Base-by-base conservation (phyloP, 1,140 invertebrate genomes). In the Ridgeia piscesae region DNA sequence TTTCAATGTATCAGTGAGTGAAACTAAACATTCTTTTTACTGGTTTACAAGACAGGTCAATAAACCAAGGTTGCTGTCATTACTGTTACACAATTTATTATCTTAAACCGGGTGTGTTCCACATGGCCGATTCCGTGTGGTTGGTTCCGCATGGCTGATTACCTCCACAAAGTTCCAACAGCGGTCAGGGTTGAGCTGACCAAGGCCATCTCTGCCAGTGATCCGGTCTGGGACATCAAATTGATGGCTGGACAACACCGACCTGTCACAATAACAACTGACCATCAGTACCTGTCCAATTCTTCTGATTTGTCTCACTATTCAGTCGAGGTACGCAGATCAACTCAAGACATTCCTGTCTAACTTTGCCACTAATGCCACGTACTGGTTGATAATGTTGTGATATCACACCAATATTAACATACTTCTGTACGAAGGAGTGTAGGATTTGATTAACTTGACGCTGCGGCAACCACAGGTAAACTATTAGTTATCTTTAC, bases 121-220 rank as follows among this genome's bases (percentile, higher is more conserved):
- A 6, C 58, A 31, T 77, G 58, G 58, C 58, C 27, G 27, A 31
- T 77, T 31, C 14, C 58, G 27, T 77, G 58, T 77, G 27, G 27
- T 77, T 1, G 58, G 58, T 77, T 31, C 58, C 0, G 27, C 27
- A 31, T 77, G 4, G 27, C 58, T 21, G 0, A 31, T 90, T 90
- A 97, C 97, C 95, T 97, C 96, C 93, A 98, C 95, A 95, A 98
- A 97, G 95, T 97, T 97, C 97, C 97, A 97, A 93, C 95, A 96
- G 95, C 98, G 97, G 14, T 96, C 93, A 0, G 98, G 98, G 95
- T 97, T 96, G 31, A 99, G 96, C 95, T 99, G 98, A 91, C 97
- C 94, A 88, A 97, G 97, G 33, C 98, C 98, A 94, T 97, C 95
- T 93, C 96, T 96, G 6, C 98, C 98, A 42, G 98, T 96, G 77